Conservation (phyloP, 2,797 vertebrate species). For the Nyctalus aviator region DNA sequence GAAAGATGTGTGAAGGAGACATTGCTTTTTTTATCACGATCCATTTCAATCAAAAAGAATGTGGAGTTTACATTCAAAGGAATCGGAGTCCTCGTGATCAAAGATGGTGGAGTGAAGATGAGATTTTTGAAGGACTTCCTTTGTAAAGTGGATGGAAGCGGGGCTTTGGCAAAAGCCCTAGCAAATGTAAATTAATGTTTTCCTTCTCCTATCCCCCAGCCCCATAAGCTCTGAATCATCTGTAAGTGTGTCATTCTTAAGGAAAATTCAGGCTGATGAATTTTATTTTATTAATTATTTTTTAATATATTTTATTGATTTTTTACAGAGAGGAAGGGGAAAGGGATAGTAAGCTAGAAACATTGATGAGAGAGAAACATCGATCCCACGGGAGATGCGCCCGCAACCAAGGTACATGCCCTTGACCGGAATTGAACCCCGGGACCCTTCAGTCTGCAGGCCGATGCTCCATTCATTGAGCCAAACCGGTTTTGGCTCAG, state of each 20-base stretch:
- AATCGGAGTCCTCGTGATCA: constrained; percentile 89
- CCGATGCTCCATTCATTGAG: too few species aligned
- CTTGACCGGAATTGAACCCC: too few species aligned
- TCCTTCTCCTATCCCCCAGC: background rate
- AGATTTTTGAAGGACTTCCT: constrained; percentile 91
- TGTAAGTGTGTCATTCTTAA: background rate
- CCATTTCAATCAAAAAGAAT: constrained; percentile 84
- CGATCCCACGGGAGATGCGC: too few species aligned
- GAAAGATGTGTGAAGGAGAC: constrained; percentile 91
- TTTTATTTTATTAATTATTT: too few species aligned
- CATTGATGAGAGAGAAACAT: too few species aligned
- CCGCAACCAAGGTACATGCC: too few species aligned
- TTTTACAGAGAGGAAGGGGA: too few species aligned
- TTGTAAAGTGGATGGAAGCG: constrained; percentile 87
- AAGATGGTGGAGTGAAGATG: constrained; percentile 90
- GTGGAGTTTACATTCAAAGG: constrained; percentile 88
- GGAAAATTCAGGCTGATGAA: constrained; percentile 1
- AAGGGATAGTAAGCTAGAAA: too few species aligned
- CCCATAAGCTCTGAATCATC: background rate
- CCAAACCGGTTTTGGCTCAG: background rate
- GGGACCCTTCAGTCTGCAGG: too few species aligned
- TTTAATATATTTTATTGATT: too few species aligned
- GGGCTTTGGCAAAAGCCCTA: constrained; percentile 85
- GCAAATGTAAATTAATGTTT: constrained; percentile 86
- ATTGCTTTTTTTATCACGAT: constrained; percentile 86